Conservation (phyloP, 2,113 vertebrate genomes). For the Oryzias javanicus region DNA sequence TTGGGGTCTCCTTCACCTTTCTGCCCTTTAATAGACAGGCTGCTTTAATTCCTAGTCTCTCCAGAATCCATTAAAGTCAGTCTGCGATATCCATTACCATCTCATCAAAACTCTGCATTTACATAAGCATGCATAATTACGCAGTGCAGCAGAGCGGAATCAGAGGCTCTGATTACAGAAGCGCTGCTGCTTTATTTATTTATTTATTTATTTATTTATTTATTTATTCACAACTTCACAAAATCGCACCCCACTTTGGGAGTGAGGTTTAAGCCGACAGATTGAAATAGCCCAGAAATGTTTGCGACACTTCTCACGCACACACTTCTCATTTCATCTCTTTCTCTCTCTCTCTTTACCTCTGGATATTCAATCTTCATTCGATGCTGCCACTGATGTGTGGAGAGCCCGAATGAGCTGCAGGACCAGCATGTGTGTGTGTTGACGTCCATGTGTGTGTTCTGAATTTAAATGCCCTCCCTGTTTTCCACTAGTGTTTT, state of each 20-base stretch:
- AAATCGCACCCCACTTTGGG: slow-evolving; percentile 32
- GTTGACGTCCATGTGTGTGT: slow-evolving; percentile 16
- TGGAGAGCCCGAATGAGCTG: slow-evolving; percentile 58
- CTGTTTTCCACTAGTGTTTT: slow-evolving; percentile 40
- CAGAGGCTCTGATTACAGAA: slow-evolving; percentile 43
- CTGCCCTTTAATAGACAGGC: slow-evolving; percentile 57
- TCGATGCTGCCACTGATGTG: slow-evolving; percentile 56
- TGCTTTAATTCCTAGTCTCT: slow-evolving; percentile 58
- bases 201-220: slow-evolving; percentile 51
- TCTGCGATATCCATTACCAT: slow-evolving; percentile 63
- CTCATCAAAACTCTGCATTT: slow-evolving; percentile 63
- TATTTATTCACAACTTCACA: slow-evolving; percentile 41
- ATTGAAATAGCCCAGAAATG: slow-evolving; percentile 7
- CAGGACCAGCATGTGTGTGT: slow-evolving; percentile 22
- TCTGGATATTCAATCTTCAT: slow-evolving; percentile 66
- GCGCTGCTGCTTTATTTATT: slow-evolving; percentile 26
- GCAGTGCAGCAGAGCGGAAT: slow-evolving; percentile 47
- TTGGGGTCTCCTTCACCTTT: slow-evolving; percentile 36
- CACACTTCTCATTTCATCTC: slow-evolving; percentile 30
- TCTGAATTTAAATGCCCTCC: slow-evolving; percentile 50
- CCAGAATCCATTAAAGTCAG: slow-evolving; percentile 67
- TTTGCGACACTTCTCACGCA: not conserved
- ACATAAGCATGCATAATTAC: slow-evolving; percentile 70
- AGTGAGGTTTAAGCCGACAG: slow-evolving; percentile 22
- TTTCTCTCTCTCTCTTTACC: slow-evolving; percentile 19